phyloP scores from a whole-genome alignment of 2,797 vertebrate species.

The Carapus acus region DNA sequence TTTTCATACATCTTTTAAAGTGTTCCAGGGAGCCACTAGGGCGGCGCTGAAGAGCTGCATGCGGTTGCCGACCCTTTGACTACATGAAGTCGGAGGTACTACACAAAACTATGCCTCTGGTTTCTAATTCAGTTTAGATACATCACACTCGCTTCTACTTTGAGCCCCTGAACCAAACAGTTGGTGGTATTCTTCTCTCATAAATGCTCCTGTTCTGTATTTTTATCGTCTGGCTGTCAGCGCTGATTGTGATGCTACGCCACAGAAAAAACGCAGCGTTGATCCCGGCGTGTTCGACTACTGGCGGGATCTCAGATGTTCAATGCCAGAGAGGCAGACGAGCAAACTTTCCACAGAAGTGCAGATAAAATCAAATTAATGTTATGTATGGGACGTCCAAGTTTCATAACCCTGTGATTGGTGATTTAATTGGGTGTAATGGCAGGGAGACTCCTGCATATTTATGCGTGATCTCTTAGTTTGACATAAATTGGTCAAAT shows the following conservation, averaged over 20 bases:
- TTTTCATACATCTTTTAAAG: no score
- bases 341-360: conserved; percentile 45
- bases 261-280: conserved; percentile 29
- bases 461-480: conserved; percentile 22
- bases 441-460: conserved; percentile 29
- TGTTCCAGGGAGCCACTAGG: no score
- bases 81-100: no score
- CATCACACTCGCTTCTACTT: not conserved
- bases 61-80: no score
- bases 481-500: conserved; percentile 66
- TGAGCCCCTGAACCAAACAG: conserved; percentile 17
- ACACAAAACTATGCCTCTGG: no score
- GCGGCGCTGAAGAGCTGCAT: no score
- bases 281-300: conserved; percentile 42
- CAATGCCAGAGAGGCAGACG: conserved; percentile 32
- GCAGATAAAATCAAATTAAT: conserved; percentile 49
- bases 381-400: conserved; percentile 39
- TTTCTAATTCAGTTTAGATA: not conserved
- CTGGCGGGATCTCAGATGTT: conserved; percentile 43
- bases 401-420: conserved; percentile 50
- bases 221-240: conserved; percentile 22
- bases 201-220: conserved; percentile 12
- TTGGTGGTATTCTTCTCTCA: conserved; percentile 21
- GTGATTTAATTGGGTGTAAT: conserved; percentile 58
- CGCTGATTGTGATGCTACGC: conserved; percentile 5